A percentile compares a stretch with the other conserved stretches of the same genome.
Conservation (phyloP, 2,888 invertebrate genomes). For the Entomobrya proxima region DNA sequence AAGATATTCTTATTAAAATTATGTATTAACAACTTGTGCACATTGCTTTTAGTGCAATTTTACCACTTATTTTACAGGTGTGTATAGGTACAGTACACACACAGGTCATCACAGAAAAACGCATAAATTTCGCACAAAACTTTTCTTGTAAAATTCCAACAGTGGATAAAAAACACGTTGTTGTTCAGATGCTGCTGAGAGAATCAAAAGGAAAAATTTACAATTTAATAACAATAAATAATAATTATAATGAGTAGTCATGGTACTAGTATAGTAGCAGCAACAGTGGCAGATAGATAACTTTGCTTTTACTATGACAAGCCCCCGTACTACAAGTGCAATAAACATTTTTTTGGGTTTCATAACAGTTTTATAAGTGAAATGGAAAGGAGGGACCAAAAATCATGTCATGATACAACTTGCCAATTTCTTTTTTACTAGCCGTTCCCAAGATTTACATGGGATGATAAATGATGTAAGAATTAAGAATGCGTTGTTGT, state of each 20-base stretch:
- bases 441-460: too few relatives aligned
- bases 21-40: neutral
- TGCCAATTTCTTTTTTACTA: neutral
- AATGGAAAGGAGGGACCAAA: constrained; percentile 32
- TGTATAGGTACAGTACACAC: too few relatives aligned
- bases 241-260: constrained; percentile 15
- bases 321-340: too few relatives aligned
- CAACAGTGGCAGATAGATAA: neutral
- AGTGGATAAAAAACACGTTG: neutral
- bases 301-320: too few relatives aligned
- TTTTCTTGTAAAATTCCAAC: neutral
- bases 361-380: constrained; percentile 7
- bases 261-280: too few relatives aligned
- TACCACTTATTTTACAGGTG: neutral
- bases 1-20: neutral
- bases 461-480: too few relatives aligned
- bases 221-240: constrained; percentile 34
- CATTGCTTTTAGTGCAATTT: neutral
- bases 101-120: neutral
- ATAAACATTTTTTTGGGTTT: neutral
- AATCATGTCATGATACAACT: constrained; percentile 27
- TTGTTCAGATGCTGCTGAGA: neutral
- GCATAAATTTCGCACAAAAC: too few relatives aligned
- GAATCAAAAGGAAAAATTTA: neutral
- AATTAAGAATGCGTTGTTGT: too few relatives aligned